These are phyloP conservation scores for Taeniopygia guttata DNA, from an alignment of 2,797 vertebrate species.

Conservation along the genomic window DNA sequence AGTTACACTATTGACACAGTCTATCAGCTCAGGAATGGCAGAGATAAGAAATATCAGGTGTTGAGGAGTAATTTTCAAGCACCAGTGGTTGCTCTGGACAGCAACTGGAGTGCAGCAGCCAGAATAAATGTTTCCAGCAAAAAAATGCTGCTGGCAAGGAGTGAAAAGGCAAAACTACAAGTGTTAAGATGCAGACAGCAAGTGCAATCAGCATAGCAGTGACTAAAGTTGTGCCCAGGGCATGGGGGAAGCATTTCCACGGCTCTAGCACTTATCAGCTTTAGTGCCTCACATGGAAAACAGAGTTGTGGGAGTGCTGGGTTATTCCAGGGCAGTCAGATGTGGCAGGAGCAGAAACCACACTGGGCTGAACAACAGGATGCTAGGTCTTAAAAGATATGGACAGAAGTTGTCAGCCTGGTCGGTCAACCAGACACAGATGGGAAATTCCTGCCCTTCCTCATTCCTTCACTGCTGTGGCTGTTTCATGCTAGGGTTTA, in stretches of 20 bases:
- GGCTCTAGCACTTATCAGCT: neutral
- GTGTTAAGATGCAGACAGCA: neutral
- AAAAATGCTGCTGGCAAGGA: neutral
- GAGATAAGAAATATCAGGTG: neutral
- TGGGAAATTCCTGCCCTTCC: neutral
- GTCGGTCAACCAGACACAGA: neutral
- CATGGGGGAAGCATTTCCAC: neutral
- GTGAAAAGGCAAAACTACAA: neutral
- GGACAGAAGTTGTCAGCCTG: neutral
- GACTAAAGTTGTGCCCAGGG: neutral
- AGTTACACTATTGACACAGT: neutral
- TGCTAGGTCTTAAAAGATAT: rapidly evolving
- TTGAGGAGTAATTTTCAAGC: neutral
- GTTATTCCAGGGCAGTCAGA: neutral
- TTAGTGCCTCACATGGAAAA: neutral
- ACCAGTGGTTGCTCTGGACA: neutral
- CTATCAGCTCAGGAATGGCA: neutral
- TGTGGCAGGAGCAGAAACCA: rapidly evolving
- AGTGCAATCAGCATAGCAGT: rapidly evolving
- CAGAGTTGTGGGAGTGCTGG: neutral
- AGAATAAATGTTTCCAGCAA: neutral
- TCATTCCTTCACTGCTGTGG: neutral
- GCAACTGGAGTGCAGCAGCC: neutral
- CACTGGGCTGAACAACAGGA: neutral
- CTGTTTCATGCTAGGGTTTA: neutral